phyloP scores from a whole-genome alignment of 2,888 invertebrate species.

The Tachina grossa region DNA sequence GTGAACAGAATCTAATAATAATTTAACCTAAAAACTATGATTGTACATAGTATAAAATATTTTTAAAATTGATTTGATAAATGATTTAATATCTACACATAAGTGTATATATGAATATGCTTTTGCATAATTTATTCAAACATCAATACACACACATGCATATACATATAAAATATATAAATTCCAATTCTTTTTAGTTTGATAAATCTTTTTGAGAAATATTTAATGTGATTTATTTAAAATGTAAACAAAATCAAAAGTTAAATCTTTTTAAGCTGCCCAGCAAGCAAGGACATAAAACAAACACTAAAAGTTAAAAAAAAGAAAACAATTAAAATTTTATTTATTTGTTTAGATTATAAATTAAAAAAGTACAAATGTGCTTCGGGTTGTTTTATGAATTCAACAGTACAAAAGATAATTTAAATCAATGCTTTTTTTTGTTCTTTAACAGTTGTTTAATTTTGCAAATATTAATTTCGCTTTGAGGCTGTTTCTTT shows the following conservation, averaged over 20 bases:
- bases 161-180: not conserved
- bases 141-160: not conserved
- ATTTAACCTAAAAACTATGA: too few relatives aligned
- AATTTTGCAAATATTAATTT: conserved; percentile 53
- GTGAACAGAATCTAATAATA: too few relatives aligned
- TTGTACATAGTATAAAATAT: too few relatives aligned
- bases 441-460: conserved; percentile 19
- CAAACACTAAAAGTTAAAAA: not conserved
- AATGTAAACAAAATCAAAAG: conserved; percentile 36
- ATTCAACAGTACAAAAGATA: conserved; percentile 47
- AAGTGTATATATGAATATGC: not conserved
- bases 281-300: too few relatives aligned
- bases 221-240: conserved; percentile 31
- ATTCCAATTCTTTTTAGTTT: not conserved
- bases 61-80: too few relatives aligned
- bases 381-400: conserved; percentile 28
- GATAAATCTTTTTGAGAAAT: not conserved
- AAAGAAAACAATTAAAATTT: conserved; percentile 8
- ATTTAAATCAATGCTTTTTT: conserved; percentile 35
- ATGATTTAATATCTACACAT: too few relatives aligned
- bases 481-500: conserved; percentile 26
- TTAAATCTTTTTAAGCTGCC: not conserved
- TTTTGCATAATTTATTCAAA: not conserved
- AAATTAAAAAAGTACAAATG: not conserved
- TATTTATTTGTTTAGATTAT: conserved; percentile 10